Evolutionary conservation across 2,888 invertebrate genomes (phyloP).

Genomic region (Chromoteleia sp.): DNA sequence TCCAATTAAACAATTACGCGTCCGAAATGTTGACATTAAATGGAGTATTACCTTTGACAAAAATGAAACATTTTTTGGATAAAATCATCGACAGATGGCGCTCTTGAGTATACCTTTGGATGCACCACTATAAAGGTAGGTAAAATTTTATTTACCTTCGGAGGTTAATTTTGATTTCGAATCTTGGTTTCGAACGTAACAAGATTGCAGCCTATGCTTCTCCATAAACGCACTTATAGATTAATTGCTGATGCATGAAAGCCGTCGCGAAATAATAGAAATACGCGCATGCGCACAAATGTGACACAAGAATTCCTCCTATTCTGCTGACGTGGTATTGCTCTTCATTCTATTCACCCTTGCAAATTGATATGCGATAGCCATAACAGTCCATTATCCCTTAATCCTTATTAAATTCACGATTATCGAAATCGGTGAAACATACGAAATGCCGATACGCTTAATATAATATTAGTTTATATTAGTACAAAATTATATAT

Average conservation of each 20-base stretch:
- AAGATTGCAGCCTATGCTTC: not conserved
- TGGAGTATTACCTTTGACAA: no score
- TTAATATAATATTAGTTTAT: no score
- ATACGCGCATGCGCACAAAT: not conserved
- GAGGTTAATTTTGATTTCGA: no score
- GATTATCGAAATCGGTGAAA: slow-evolving; percentile 9
- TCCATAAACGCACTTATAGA: slow-evolving; percentile 31
- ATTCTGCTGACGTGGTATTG: not conserved
- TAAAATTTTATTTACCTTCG: no score
- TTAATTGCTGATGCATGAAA: slow-evolving; percentile 46
- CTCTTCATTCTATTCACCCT: no score
- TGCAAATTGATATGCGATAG: slow-evolving; percentile 41
- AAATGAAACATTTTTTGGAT: no score
- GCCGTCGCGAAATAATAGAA: slow-evolving; percentile 26
- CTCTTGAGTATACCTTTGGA: no score
- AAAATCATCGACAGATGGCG: not conserved
- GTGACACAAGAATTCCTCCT: no score
- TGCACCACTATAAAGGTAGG: no score
- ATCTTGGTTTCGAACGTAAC: not conserved
- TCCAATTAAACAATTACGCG: no score
- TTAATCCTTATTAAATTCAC: slow-evolving; percentile 32
- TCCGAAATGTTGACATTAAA: no score
- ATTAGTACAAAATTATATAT: no score
- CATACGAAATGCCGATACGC: not conserved
- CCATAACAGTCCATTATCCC: slow-evolving; percentile 13